A percentile compares a stretch with the other conserved stretches of the same genome.
phyloP scores from a whole-genome alignment of 2,888 invertebrate species.

The Galerucella calmariensis region DNA sequence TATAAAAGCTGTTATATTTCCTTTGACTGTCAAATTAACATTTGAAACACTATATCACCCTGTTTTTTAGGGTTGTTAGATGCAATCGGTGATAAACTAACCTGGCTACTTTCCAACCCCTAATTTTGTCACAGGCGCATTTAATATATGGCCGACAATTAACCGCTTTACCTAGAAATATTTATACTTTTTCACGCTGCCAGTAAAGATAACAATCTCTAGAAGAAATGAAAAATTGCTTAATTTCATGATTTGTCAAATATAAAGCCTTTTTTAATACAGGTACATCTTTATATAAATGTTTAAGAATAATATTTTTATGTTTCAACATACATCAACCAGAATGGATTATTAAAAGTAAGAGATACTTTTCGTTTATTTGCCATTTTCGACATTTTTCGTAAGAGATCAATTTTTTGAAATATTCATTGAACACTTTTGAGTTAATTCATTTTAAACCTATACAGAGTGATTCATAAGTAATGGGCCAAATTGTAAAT shows the following conservation, averaged over 20 bases:
- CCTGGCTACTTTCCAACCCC: conserved; percentile 36
- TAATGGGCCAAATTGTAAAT: no score
- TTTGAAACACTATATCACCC: conserved; percentile 39
- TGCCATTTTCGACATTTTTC: no score
- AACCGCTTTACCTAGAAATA: conserved; percentile 19
- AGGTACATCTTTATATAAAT: conserved; percentile 17
- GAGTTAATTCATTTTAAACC: no score
- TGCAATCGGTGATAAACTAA: conserved; percentile 35
- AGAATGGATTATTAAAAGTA: not conserved
- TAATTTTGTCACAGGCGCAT: conserved; percentile 41
- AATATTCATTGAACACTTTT: no score
- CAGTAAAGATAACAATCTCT: conserved; percentile 17
- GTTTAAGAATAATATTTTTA: not conserved
- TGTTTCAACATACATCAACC: not conserved
- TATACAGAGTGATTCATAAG: not conserved
- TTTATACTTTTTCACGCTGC: conserved; percentile 26
- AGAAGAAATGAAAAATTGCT: conserved; percentile 24
- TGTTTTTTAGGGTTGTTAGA: conserved; percentile 41
- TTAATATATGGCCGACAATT: conserved; percentile 26
- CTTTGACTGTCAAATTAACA: conserved; percentile 46
- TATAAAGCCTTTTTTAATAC: conserved; percentile 1
- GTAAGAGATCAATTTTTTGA: no score
- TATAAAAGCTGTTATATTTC: conserved; percentile 44
- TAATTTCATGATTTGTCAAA: conserved; percentile 27
- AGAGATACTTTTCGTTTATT: no score